Conservation (phyloP, 2,888 invertebrate genomes). For the Onthophagus sagittarius region DNA sequence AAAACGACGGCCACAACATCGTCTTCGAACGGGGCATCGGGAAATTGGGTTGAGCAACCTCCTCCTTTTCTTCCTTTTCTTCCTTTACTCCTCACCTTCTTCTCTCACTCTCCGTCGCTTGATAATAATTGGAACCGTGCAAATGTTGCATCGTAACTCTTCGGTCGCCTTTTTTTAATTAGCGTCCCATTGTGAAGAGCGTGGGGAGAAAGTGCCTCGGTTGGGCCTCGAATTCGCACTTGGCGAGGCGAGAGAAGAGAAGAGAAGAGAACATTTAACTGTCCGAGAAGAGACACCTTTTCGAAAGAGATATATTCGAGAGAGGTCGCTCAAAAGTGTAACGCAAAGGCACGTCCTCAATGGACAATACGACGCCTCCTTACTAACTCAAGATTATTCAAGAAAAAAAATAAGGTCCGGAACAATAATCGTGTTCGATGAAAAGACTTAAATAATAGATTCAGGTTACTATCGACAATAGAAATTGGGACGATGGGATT, state of each 20-base stretch:
- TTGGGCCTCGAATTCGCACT: background rate
- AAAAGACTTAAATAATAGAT: background rate
- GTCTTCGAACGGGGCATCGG: background rate
- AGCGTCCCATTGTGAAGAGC: background rate
- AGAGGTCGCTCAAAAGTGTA: background rate
- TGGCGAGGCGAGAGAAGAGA: no score
- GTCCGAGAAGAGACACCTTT: background rate
- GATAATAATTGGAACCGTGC: background rate
- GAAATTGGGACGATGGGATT: background rate
- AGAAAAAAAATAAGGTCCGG: background rate
- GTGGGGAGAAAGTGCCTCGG: background rate
- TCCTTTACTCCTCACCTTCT: no score
- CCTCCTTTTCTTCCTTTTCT: no score
- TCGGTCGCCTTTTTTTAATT: background rate
- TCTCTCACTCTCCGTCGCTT: background rate
- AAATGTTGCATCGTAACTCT: background rate
- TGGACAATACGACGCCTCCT: background rate
- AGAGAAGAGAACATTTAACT: background rate
- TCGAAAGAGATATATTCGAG: no score
- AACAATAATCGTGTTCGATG: background rate
- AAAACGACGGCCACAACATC: background rate
- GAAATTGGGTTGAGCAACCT: background rate
- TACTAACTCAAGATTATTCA: background rate
- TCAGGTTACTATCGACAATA: background rate
- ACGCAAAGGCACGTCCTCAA: background rate